These are phyloP conservation scores for Helicoverpa assulta DNA, from an alignment of 2,888 invertebrate genomes.

Conservation along the genomic window DNA sequence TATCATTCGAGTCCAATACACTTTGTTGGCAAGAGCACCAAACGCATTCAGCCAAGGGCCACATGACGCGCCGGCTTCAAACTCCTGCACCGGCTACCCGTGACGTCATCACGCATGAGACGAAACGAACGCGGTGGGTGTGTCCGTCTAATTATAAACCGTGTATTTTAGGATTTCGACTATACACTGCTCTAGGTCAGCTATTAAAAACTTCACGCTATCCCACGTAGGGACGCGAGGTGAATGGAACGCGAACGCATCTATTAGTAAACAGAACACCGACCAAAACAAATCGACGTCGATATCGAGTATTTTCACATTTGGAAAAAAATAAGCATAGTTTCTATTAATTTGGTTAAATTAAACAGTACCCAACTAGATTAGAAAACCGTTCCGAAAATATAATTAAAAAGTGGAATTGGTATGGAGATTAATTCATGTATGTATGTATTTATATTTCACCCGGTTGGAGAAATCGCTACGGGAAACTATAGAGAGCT, in stretches of 20 bases:
- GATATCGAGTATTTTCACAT: neutral
- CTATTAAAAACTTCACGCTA: constrained; percentile 61
- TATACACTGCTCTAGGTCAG: constrained; percentile 74
- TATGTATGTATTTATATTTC: constrained; percentile 42
- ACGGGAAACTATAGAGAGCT: constrained; percentile 23
- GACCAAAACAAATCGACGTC: constrained; percentile 9
- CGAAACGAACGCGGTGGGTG: constrained; percentile 74
- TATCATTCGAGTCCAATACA: constrained; percentile 19
- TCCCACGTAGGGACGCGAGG: constrained; percentile 52
- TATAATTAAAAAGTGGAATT: constrained; percentile 27
- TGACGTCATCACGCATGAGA: constrained; percentile 71
- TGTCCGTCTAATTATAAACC: constrained; percentile 78
- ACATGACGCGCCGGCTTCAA: constrained; percentile 27
- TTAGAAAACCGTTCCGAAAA: constrained; percentile 49
- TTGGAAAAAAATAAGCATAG: neutral
- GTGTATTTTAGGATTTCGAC: constrained; percentile 67
- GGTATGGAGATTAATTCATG: constrained; percentile 57
- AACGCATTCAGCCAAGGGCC: constrained; percentile 34
- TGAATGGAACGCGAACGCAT: constrained; percentile 30
- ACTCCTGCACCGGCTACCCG: constrained; percentile 50
- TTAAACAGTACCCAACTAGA: constrained; percentile 15
- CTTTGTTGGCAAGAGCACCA: constrained; percentile 37
- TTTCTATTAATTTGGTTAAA: neutral
- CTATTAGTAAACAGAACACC: constrained; percentile 46
- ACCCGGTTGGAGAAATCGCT: constrained; percentile 52